Base-by-base conservation (phyloP, 2,888 invertebrate species). In the Plebejus argus region DNA sequence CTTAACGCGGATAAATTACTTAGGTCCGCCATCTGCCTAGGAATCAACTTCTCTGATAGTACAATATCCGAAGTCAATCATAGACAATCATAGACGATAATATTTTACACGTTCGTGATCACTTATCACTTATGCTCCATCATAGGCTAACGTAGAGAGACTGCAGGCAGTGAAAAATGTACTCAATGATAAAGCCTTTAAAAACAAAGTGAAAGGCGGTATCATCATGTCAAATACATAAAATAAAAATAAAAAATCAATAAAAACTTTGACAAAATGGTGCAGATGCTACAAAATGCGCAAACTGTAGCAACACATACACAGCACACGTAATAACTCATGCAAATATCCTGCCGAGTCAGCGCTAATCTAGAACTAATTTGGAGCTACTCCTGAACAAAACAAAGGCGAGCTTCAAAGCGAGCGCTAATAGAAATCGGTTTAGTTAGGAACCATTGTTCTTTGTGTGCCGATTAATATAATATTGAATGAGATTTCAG, bases 401-500 rank as follows among this genome's bases (percentile, higher is more conserved):
- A 66, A 66, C 28, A 61, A 61, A 10, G 15, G 66, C 66, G 23
- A 15, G 66, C 18, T 61, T 72, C 58, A 53, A 76, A 76, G 66
- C 15, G 45, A 66, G 66, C 66, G 66, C 76, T 39, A 76, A 76
- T 66, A 76, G 76, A 76, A 76, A 76, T 61, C 45, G 66, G 28
- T 66, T 76, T 76, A 76, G 76, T 76, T 76, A 15, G 76, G 39
- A 76, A 39, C 61, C 35, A 76, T 76, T 76, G 76, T 39, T 61
- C 61, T 61, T 76, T 76, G 76, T 66, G 61, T 20, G 18, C 66
- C 66, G 23, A 58, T 66, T 76, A 66, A 76, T 76, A 35, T 76
- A 61, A 76, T 76, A 35, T 39, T 66, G 39, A 76, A 76, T 61
- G 61, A 15, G 23, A 76, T 66, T 58, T 58, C 58, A 53, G 53